Evolutionary conservation across 2,888 invertebrate species (phyloP).

Genomic region (Capitulum mitella): DNA sequence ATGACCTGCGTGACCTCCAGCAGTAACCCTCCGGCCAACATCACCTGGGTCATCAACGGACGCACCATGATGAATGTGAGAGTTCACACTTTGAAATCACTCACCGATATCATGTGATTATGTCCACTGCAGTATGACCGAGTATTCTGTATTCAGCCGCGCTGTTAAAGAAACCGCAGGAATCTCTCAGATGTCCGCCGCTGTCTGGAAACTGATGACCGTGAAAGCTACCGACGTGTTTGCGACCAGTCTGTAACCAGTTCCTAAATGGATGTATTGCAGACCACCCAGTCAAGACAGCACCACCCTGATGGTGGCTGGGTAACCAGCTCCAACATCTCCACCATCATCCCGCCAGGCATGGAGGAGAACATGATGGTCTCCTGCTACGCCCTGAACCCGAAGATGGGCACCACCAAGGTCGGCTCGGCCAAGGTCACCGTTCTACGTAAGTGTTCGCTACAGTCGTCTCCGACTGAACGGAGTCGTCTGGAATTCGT

Average conservation of each 20-base stretch:
- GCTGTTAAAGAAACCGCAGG: no score
- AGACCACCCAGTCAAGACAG: background rate
- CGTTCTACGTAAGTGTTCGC: conserved; percentile 73
- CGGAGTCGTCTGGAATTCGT: no score
- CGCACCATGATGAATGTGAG: conserved; percentile 33
- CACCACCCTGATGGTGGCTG: conserved; percentile 66
- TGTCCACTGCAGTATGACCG: no score
- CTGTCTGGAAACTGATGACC: no score
- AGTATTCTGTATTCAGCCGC: no score
- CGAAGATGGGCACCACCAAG: conserved; percentile 77
- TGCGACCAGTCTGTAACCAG: no score
- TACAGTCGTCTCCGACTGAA: no score
- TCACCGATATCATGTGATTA: no score
- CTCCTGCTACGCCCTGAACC: conserved; percentile 84
- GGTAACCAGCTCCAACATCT: conserved; percentile 83
- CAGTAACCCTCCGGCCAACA: conserved; percentile 55
- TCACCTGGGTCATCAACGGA: conserved; percentile 47
- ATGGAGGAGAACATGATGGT: conserved; percentile 72
- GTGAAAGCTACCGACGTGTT: no score
- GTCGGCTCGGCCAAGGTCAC: conserved; percentile 84
- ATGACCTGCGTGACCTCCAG: conserved; percentile 81
- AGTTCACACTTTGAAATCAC: background rate
- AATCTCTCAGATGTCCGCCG: no score
- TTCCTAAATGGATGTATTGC: background rate
- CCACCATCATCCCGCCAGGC: conserved; percentile 66